Evolutionary conservation across 1,140 invertebrate species (phyloP), one percentile per base, ranked within the genome.

Genomic region (Penaeus indicus): DNA sequence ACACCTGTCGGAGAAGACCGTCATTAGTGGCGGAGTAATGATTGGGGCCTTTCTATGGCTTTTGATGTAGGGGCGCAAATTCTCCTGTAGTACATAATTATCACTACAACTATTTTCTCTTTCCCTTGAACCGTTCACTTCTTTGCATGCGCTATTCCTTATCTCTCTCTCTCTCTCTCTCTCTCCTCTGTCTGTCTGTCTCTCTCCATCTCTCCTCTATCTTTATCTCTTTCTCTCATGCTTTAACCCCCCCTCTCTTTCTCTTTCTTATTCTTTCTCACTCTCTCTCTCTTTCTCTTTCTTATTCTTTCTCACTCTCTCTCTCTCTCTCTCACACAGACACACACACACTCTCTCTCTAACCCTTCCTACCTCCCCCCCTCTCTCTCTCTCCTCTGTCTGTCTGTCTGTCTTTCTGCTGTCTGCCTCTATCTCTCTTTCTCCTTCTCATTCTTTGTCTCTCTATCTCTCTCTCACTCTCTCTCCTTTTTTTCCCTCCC

Each of bases 1-100:
- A 98, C 91, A 98, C 93, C 97, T 98, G 96, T 16, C 84, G 95
- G 95, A 92, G 94, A 92, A 94, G 92, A 85, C 38, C 5, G 72
- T 42, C 38, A 42, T 64, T 63, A 38, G 27, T 83, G 32, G 61
- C n/a, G 0, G 54, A 16, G 47, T 22, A 61, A 72, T 22, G 42
- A 10, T 25, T 8, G 64, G 54, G 5, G 42, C 47, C 10, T 54
- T 54, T 54, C 11, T 54, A 16, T 1, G 54, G 54, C 1, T 54
- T 54, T 1, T 54, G 42, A 3, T 13, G 8, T 84, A 84, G 38
- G 42, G 4, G 16, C 21, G 25, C 32, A 8, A 54, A 54, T 54
- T 54, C 1, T 54, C 16, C 16, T 7, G 10, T 13, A 16, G 54
- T 16, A 16, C 16, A 13, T 54, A 13, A 54, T 11, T 13, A 54